These are phyloP conservation scores for Stegana nigrithorax DNA, from an alignment of 2,888 invertebrate genomes.

Conservation along the genomic window DNA sequence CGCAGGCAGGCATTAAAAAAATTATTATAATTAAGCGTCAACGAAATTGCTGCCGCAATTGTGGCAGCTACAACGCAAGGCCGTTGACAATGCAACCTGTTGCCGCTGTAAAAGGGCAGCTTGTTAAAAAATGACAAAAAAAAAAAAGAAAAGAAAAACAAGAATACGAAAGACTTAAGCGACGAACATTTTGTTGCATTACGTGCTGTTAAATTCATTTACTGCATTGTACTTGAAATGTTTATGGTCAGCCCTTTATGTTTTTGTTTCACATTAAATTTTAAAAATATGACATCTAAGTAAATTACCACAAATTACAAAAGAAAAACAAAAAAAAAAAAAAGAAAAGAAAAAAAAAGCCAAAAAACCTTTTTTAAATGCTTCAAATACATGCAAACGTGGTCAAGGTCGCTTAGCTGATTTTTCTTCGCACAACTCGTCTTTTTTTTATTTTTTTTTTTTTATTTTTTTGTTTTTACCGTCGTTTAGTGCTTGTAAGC, in stretches of 20 bases:
- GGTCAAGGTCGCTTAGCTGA: slow-evolving; percentile 19
- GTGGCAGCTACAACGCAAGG: neutral
- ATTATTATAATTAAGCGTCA: no score
- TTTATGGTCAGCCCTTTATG: neutral
- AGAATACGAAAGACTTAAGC: slow-evolving; percentile 45
- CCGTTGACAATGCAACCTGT: neutral
- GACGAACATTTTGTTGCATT: slow-evolving; percentile 47
- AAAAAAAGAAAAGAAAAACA: slow-evolving; percentile 6
- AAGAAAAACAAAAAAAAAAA: neutral
- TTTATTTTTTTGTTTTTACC: slow-evolving; percentile 13
- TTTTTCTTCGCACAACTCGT: no score
- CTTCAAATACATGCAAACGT: slow-evolving; percentile 16
- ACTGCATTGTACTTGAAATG: slow-evolving; percentile 17
- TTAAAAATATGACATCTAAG: neutral
- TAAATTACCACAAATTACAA: neutral
- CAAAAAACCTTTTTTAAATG: slow-evolving; percentile 7
- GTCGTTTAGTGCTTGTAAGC: slow-evolving; percentile 30
- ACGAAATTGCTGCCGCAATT: no score
- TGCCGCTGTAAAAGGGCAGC: no score
- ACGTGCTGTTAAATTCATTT: no score
- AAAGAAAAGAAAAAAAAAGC: neutral
- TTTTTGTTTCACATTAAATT: neutral
- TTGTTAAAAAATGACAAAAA: no score
- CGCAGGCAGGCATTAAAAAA: no score
- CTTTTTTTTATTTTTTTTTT: slow-evolving; percentile 20